Base-by-base conservation (phyloP, 1,140 invertebrate species). In the Sesamia nonagrioides region DNA sequence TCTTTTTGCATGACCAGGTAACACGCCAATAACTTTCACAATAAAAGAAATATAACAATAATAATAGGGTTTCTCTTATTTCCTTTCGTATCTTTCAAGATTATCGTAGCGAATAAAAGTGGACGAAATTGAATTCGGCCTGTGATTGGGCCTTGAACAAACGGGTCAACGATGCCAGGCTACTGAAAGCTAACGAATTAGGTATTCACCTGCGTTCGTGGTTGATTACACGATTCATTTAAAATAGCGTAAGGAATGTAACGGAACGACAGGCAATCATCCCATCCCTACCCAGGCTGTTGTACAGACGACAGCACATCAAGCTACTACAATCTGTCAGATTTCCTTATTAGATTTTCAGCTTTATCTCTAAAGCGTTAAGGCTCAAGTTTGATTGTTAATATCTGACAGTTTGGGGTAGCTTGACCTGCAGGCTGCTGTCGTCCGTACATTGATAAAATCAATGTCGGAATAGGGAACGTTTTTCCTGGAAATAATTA, bases 21-120 rank as follows among this genome's bases (percentile, higher is more conserved):
- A 73, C 52, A 45, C 77, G 37, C 77, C 72, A 72, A 79, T 79
- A 72, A 82, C 40, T 60, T 56, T 63, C 7, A 77, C 74, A 73
- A 48, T 60, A 60, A 74, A 74, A 54, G 27, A 54, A 13, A 74
- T 66, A 42, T 66, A 72, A n/a, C n/a, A n/a, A 42, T 21, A 58
- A 76, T 75, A 77, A 78, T 75, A 52, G 78, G 54, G 58, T 56
- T 58, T 74, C 74, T 78, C 72, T 77, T 77, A 81, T 75, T 77
- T 76, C 79, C 71, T 63, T 52, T 74, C 71, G 40, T 82, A 81
- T 77, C 74, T 54, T 82, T 76, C 69, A 54, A 61, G 75, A 80
- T 82, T 78, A 84, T 82, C 76, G 76, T 76, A 58, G 61, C 77
- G 69, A 80, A 84, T 82, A 79, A 84, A 82, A 81, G 68, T 77